phyloP scores from a whole-genome alignment of 2,797 vertebrate genomes.

The Menidia menidia region DNA sequence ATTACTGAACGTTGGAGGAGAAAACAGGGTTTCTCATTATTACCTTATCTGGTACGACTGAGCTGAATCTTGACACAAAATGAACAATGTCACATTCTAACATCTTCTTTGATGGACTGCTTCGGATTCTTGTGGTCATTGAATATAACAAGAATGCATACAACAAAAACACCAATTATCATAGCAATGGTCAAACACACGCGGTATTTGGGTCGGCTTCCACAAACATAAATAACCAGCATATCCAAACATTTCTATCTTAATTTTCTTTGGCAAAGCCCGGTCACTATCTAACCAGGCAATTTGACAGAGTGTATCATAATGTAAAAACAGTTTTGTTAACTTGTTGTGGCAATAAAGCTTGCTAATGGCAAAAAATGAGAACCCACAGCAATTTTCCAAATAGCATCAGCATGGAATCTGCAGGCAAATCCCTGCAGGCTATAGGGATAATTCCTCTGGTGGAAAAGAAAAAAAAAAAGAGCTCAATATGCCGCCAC shows the following conservation, averaged over 20 bases:
- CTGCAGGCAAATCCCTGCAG: constrained; percentile 47
- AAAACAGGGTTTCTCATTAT: too few relatives aligned
- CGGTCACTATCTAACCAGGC: constrained; percentile 14
- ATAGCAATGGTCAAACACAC: not conserved
- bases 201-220: not conserved
- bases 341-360: constrained; percentile 61
- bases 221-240: constrained; percentile 5
- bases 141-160: not conserved
- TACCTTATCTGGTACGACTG: too few relatives aligned
- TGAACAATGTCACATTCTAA: not conserved
- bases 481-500: constrained; percentile 52
- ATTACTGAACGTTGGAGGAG: too few relatives aligned
- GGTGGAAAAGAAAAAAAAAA: constrained; percentile 38
- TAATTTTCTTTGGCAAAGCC: constrained; percentile 34
- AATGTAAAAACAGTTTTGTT: constrained; percentile 49
- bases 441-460: constrained; percentile 56
- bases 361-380: constrained; percentile 48
- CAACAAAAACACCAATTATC: not conserved
- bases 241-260: constrained; percentile 16
- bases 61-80: not conserved
- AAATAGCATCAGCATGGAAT: constrained; percentile 56
- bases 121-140: not conserved
- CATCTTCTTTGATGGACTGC: not conserved
- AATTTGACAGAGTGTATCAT: constrained; percentile 29
- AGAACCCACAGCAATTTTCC: constrained; percentile 68